A percentile compares a stretch with the other conserved stretches of the same genome.
Evolutionary conservation across 2,797 vertebrate genomes (phyloP).

Genomic region (Protosalanx chinensis): DNA sequence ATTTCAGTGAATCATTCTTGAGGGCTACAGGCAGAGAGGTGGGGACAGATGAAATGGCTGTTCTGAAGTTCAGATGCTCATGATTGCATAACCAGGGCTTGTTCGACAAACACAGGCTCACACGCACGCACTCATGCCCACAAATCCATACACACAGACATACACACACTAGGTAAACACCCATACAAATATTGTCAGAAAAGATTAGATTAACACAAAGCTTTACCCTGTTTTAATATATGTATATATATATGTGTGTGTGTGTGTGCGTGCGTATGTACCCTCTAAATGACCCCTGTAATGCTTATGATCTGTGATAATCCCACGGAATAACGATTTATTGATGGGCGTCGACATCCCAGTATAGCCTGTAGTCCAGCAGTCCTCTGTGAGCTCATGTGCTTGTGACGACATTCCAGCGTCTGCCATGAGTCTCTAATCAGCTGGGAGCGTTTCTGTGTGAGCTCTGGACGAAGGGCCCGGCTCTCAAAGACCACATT

Average conservation of each 20-base stretch:
- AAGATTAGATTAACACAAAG: no score
- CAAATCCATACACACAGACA: background rate
- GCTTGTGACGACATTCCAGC: no score
- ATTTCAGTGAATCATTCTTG: conserved; percentile 54
- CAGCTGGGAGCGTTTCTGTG: conserved; percentile 13
- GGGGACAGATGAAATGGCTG: conserved; percentile 49
- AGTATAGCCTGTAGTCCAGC: no score
- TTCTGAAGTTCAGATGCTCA: conserved; percentile 54
- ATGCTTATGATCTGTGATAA: background rate
- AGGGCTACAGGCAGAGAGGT: conserved; percentile 45
- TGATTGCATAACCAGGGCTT: conserved; percentile 60
- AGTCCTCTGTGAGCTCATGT: no score
- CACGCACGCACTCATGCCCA: background rate
- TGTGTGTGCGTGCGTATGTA: no score
- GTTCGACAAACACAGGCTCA: conserved; percentile 31
- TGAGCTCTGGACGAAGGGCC: conserved; percentile 30
- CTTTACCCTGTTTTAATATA: no score
- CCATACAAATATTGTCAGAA: background rate
- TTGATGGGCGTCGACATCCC: no score
- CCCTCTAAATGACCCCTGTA: background rate
- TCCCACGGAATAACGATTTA: background rate
- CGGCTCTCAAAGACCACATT: conserved; percentile 59
- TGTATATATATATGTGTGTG: no score
- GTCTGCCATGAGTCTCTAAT: background rate
- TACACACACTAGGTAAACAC: background rate